These are phyloP conservation scores for Spermophilus dauricus DNA, from an alignment of 2,113 vertebrate species.

Conservation along the genomic window DNA sequence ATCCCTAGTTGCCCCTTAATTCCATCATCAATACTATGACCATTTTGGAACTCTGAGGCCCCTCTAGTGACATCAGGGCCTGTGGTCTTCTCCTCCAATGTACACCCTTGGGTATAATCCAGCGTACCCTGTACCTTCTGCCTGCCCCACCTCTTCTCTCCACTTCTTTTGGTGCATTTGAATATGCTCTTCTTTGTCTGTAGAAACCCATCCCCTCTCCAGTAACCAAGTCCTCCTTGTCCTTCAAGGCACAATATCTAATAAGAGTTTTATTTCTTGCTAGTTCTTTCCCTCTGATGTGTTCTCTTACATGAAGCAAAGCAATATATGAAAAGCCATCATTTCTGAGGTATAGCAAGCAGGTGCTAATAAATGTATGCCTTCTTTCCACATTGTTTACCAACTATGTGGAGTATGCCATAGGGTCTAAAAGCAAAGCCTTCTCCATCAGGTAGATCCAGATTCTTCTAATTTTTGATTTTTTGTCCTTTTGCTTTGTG, in stretches of 20 bases:
- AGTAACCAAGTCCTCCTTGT: neutral
- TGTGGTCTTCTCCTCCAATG: neutral
- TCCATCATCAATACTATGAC: neutral
- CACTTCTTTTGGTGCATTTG: neutral
- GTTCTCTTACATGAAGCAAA: neutral
- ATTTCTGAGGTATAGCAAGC: neutral
- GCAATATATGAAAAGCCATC: neutral
- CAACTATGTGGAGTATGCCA: neutral
- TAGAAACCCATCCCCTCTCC: neutral
- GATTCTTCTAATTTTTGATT: neutral
- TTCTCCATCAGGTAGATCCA: neutral
- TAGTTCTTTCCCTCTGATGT: neutral
- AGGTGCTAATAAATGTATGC: neutral
- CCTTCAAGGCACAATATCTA: neutral
- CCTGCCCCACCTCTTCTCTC: neutral
- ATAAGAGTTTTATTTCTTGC: neutral
- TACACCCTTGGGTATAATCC: accelerated
- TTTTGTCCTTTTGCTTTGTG: conserved; percentile 32
- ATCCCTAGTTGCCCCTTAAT: neutral
- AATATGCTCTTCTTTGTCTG: neutral
- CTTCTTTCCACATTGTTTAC: neutral
- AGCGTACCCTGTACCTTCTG: neutral
- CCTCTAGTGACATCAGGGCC: neutral
- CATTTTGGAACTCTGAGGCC: neutral
- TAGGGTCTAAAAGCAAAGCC: neutral